These are phyloP conservation scores for Orthonyx spaldingii DNA, from an alignment of 2,113 vertebrate genomes.

Conservation along the genomic window DNA sequence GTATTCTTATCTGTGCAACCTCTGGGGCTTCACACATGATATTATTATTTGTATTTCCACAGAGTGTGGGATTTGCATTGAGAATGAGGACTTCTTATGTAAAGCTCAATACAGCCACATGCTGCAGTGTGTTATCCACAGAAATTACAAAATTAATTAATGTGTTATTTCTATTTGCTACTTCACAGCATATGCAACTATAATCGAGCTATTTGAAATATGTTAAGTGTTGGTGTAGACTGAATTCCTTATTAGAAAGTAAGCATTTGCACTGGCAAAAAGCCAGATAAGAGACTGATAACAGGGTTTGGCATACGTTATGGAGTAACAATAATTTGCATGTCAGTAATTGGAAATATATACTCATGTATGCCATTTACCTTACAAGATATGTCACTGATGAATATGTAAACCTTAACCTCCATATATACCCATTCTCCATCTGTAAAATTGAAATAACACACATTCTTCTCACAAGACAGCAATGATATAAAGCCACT, in stretches of 20 bases:
- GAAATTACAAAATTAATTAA: background rate
- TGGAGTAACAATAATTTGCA: background rate
- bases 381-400: background rate
- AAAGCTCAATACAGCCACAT: background rate
- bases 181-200: background rate
- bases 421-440: background rate
- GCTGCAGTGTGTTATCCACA: background rate
- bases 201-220: background rate
- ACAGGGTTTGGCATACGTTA: background rate
- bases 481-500: background rate
- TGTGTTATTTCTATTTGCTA: background rate
- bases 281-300: background rate
- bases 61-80: background rate
- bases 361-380: background rate
- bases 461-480: background rate
- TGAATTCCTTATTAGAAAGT: background rate
- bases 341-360: constrained; percentile 7
- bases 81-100: background rate
- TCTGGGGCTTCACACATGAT: background rate
- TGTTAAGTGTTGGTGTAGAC: background rate
- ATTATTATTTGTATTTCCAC: background rate
- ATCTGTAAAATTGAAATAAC: background rate
- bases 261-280: background rate
- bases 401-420: background rate
- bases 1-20: background rate